These are phyloP conservation scores for Lophius piscatorius DNA, from an alignment of 2,113 vertebrate species.

Conservation along the genomic window DNA sequence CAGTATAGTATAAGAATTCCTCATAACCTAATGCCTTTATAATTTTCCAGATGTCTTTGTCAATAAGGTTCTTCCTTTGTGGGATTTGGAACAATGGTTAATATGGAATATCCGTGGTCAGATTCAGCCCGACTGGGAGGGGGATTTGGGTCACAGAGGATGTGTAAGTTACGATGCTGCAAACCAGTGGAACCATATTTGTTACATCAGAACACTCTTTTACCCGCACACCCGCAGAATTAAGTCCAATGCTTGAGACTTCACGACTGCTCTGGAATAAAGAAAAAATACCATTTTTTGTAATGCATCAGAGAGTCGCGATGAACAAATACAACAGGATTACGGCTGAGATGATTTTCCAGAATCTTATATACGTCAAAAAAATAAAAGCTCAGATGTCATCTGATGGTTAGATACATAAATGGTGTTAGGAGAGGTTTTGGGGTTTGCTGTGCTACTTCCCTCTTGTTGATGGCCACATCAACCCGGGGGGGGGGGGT, in stretches of 20 bases:
- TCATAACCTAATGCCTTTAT: conserved; percentile 43
- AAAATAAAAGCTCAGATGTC: conserved; percentile 10
- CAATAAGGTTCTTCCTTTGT: conserved; percentile 51
- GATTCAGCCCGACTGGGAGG: conserved; percentile 14
- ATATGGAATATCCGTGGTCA: conserved; percentile 38
- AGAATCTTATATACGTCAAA: background rate
- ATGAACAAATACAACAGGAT: background rate
- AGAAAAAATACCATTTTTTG: conserved; percentile 7
- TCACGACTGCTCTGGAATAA: conserved; percentile 27
- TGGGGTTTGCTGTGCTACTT: conserved; percentile 13
- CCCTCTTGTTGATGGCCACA: conserved; percentile 47
- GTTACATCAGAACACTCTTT: conserved; percentile 21
- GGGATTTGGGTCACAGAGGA: conserved; percentile 1
- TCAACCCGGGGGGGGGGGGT: conserved; percentile 42
- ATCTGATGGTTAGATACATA: conserved; percentile 37
- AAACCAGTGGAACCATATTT: conserved; percentile 47
- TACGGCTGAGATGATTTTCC: conserved; percentile 5
- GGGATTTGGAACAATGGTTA: conserved; percentile 35
- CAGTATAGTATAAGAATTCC: conserved; percentile 21
- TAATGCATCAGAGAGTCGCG: background rate
- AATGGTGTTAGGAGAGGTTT: conserved; percentile 19
- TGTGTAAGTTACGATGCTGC: conserved; percentile 17
- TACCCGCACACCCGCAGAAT: conserved; percentile 33
- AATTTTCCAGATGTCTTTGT: conserved; percentile 38
- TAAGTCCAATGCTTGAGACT: conserved; percentile 1